Conservation (phyloP, 2,888 invertebrate species). For the Endomychus coccineus region DNA sequence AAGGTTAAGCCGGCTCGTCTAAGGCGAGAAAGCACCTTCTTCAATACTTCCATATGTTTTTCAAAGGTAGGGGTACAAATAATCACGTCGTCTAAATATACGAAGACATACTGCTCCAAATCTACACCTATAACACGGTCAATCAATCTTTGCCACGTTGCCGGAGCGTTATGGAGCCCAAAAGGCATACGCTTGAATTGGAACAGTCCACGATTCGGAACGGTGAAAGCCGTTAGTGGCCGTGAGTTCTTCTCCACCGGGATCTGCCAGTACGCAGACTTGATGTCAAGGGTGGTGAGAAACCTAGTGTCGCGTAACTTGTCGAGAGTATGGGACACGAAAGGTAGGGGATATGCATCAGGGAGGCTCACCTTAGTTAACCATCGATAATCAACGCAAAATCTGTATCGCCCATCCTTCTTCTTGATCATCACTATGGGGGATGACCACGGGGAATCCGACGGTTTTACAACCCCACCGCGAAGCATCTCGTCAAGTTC, state of each 20-base stretch:
- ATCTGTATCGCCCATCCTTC: constrained; percentile 21
- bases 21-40: constrained; percentile 6
- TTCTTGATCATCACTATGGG: constrained; percentile 21
- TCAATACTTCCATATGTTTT: constrained; percentile 8
- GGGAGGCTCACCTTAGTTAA: constrained; percentile 15
- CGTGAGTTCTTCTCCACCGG: constrained; percentile 12
- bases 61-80: constrained; percentile 6
- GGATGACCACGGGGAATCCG: constrained; percentile 20
- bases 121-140: constrained; percentile 25
- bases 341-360: constrained; percentile 21
- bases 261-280: constrained; percentile 20
- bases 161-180: constrained; percentile 26
- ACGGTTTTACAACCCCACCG: constrained; percentile 22
- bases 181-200: constrained; percentile 27
- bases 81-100: constrained; percentile 11
- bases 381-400: constrained; percentile 23
- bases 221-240: constrained; percentile 19
- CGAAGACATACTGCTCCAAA: constrained; percentile 20
- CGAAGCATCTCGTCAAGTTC: constrained; percentile 22
- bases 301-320: constrained; percentile 17
- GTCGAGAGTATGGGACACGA: constrained; percentile 16
- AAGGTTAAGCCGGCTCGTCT: constrained; percentile 17
- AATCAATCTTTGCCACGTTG: constrained; percentile 27
- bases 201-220: constrained; percentile 18
- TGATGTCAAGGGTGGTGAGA: constrained; percentile 18